phyloP scores from a whole-genome alignment of 2,113 vertebrate species.

The Centrocercus urophasianus region DNA sequence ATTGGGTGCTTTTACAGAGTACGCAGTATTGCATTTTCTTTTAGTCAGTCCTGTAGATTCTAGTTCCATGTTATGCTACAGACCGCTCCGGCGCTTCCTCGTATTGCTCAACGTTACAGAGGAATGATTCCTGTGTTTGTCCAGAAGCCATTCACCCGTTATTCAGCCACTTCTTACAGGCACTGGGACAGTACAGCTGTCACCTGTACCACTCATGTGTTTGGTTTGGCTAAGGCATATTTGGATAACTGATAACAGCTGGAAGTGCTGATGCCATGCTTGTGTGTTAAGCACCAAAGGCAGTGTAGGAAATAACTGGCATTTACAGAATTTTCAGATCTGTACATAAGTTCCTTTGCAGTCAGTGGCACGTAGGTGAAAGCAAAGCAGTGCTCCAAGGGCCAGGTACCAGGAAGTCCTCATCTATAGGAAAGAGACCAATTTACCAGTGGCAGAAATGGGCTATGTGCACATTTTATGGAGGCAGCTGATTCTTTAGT shows the following conservation, averaged over 20 bases:
- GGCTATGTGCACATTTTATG: rapidly evolving
- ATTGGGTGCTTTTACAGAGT: not conserved
- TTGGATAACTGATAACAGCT: not conserved
- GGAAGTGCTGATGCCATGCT: rapidly evolving
- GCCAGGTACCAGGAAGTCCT: not conserved
- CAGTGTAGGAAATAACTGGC: not conserved
- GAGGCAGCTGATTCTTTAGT: not conserved
- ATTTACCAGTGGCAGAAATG: not conserved
- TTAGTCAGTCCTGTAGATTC: not conserved
- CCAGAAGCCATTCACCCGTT: not conserved
- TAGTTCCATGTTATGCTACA: not conserved
- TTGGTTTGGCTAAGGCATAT: not conserved
- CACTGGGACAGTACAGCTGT: not conserved
- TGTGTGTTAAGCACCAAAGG: not conserved
- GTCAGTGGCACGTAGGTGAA: rapidly evolving
- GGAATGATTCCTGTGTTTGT: not conserved
- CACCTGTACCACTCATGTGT: not conserved
- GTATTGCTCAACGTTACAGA: not conserved
- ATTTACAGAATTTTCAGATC: not conserved
- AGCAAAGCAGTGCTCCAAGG: not conserved
- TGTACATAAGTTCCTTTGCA: not conserved
- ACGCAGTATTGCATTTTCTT: not conserved
- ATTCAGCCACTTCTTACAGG: not conserved
- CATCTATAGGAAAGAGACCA: not conserved
- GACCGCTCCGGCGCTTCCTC: not conserved